Evolutionary conservation across 2,113 vertebrate species (phyloP).

Genomic region (Oplegnathus fasciatus): DNA sequence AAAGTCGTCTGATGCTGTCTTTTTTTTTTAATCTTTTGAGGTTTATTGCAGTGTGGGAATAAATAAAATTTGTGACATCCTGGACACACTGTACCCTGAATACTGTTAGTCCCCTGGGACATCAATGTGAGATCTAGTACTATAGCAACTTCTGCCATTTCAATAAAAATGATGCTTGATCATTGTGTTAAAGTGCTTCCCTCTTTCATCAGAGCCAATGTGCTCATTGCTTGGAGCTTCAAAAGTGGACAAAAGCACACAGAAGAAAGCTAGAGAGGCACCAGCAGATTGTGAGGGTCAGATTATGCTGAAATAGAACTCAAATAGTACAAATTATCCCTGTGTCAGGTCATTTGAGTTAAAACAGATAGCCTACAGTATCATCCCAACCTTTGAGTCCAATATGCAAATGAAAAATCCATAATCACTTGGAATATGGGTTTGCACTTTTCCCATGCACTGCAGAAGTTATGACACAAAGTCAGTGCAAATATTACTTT

Average conservation of each 20-base stretch:
- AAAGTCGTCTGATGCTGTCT: background rate
- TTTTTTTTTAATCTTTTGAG: background rate
- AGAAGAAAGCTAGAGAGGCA: constrained; percentile 22
- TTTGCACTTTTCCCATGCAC: constrained; percentile 28
- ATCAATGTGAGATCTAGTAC: background rate
- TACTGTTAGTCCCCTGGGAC: background rate
- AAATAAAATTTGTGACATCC: background rate
- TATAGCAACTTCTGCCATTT: background rate
- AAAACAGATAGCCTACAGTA: constrained; percentile 30
- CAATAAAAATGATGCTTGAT: background rate
- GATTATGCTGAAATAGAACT: constrained; percentile 45
- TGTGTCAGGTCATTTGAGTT: constrained; percentile 39
- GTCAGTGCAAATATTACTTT: constrained; percentile 62
- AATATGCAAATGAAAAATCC: constrained; percentile 51
- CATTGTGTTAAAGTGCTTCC: background rate
- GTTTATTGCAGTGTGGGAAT: background rate
- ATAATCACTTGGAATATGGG: constrained; percentile 44
- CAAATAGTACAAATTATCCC: constrained; percentile 24
- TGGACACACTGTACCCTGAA: background rate
- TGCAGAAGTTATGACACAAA: constrained; percentile 41
- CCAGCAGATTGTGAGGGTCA: constrained; percentile 35
- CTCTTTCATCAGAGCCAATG: background rate
- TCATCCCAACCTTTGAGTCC: constrained; percentile 39
- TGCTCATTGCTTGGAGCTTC: background rate
- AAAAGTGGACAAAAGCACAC: background rate